A percentile compares a stretch with the other conserved stretches of the same genome.
Conservation (phyloP, 1,140 invertebrate genomes). For the Hyles euphorbiae region DNA sequence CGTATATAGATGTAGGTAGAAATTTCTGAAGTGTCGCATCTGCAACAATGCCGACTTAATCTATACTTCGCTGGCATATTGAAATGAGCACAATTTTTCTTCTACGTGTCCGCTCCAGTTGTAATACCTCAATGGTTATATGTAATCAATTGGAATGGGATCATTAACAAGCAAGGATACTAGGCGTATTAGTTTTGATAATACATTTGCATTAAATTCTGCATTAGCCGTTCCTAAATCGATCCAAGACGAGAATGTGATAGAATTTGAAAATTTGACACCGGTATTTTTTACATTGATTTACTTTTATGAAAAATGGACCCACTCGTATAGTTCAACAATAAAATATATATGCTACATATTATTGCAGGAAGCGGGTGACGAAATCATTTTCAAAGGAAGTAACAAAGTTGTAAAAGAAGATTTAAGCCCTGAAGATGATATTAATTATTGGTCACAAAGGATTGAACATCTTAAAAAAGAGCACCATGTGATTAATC, state of each 20-base stretch:
- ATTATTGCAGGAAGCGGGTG: slow-evolving; percentile 31
- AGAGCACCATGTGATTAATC: slow-evolving; percentile 57
- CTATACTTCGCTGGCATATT: too few relatives aligned
- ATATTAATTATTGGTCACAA: slow-evolving; percentile 53
- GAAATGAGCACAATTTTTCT: too few relatives aligned
- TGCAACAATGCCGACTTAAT: too few relatives aligned
- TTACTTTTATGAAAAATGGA: slow-evolving; percentile 3
- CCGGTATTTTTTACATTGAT: slow-evolving; percentile 23
- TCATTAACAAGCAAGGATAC: slow-evolving; percentile 47
- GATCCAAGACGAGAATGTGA: slow-evolving; percentile 33
- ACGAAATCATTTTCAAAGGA: slow-evolving; percentile 36
- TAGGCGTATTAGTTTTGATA: slow-evolving; percentile 62
- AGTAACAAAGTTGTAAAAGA: slow-evolving; percentile 14
- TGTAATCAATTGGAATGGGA: slow-evolving; percentile 35
- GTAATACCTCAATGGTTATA: too few relatives aligned
- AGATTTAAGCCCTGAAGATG: slow-evolving; percentile 31
- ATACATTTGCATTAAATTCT: slow-evolving; percentile 45
- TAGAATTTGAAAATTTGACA: slow-evolving; percentile 32
- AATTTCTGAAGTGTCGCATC: too few relatives aligned
- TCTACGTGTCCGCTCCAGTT: too few relatives aligned
- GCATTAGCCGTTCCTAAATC: slow-evolving; percentile 41
- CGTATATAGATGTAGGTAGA: too few relatives aligned
- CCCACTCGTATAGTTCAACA: neutral
- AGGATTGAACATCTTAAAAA: slow-evolving; percentile 56
- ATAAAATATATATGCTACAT: neutral